Percentiles rank a stretch among this genome's conserved stretches.
These are phyloP conservation scores for Plumapathes pennacea DNA, from an alignment of 92 coral and sea anemone genomes.

Conservation along the genomic window DNA sequence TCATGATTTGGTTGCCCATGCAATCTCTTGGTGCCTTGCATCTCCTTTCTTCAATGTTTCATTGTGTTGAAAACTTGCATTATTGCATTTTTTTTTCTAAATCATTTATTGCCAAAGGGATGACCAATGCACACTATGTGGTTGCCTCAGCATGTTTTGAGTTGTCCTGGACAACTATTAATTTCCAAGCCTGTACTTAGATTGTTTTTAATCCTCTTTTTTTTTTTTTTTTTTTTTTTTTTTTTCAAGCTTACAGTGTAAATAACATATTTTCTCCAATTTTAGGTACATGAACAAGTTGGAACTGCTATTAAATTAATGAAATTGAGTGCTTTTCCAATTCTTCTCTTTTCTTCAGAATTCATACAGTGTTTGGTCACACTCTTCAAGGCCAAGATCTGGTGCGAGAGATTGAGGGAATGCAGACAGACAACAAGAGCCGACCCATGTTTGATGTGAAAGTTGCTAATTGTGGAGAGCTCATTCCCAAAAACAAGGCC, in stretches of 20 bases:
- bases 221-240: background rate
- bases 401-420: constrained; percentile 75
- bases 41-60: background rate
- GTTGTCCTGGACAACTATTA: background rate
- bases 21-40: too few species aligned
- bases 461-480: constrained; percentile 90
- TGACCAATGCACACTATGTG: too few species aligned
- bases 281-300: too few species aligned
- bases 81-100: background rate
- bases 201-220: too few species aligned
- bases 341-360: constrained; percentile 32
- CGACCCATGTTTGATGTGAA: constrained; percentile 72
- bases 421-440: constrained; percentile 81
- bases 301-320: too few species aligned
- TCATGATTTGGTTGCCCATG: too few species aligned
- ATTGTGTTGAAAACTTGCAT: background rate
- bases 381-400: constrained; percentile 87
- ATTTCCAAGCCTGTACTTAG: too few species aligned
- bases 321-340: too few species aligned
- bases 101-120: background rate
- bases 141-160: too few species aligned
- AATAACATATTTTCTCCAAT: too few species aligned
- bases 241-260: too few species aligned
- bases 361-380: constrained; percentile 95
- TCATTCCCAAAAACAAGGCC: constrained; percentile 84